Base-by-base conservation (phyloP, 2,888 invertebrate genomes). In the Epinotia bilunana region DNA sequence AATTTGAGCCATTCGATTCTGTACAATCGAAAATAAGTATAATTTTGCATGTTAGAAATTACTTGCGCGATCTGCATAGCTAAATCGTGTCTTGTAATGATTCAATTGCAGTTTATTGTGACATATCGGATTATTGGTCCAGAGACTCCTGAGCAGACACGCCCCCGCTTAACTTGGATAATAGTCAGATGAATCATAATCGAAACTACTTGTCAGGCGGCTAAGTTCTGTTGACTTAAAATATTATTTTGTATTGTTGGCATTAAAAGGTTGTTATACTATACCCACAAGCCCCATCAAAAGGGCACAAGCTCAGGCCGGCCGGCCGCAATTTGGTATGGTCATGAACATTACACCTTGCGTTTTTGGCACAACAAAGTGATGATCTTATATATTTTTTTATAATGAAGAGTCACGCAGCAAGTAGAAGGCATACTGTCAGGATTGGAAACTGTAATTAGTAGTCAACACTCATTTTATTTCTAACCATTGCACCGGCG, bases 31-130 rank as follows among this genome's bases (percentile, higher is more conserved):
- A 49, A 82, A 82, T 81, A 76, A 76, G 79, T 80, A 78, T 78
- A 79, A 86, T 85, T 86, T 85, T 83, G 83, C 83, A 83, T 84
- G 79, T 77, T 80, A 13, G 73, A 77, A 76, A 76, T 80, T 77
- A 83, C 84, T 88, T 90, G 88, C 89, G 87, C 82, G 81, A 88
- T 79, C 84, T 82, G 78, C 16, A 13, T 33, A 20, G 53, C 33
- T 71, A 49, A 20, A 53, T 53, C 43, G 39, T 62, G 68, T 68
- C 68, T 57, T 57, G 68, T 57, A 68, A 55, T 72, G 55, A 62
- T 58, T 72, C 73, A 67, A 68, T 43, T 68, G 73, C 23, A 55
- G 67, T 73, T 73, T 68, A 62, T 73, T 68, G 57, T 73, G 67
- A 68, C 73, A 13, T 61, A 61, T 28, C 28, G 58, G 13, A 28